Evolutionary conservation across 2,888 invertebrate genomes (phyloP), one percentile per base, ranked within the genome.

Genomic region (Anthoptus insignis): DNA sequence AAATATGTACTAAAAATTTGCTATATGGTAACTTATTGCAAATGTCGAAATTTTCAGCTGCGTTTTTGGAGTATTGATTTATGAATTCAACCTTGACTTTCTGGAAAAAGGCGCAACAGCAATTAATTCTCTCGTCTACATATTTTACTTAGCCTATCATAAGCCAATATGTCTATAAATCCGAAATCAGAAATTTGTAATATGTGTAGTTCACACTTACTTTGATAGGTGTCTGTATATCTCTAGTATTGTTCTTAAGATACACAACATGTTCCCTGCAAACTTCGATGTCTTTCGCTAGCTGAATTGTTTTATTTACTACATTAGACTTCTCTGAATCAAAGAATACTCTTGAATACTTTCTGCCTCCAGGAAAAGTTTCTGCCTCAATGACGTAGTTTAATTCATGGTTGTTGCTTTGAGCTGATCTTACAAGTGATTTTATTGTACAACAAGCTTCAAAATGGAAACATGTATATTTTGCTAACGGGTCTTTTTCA

Each of bases 161-260:
- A n/a, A n/a, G n/a, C n/a, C n/a, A n/a, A n/a, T n/a, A n/a, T n/a
- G n/a, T n/a, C n/a, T n/a, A n/a, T n/a, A n/a, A n/a, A n/a, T n/a
- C n/a, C n/a, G n/a, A n/a, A n/a, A n/a, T n/a, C n/a, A n/a, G n/a
- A n/a, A n/a, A n/a, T n/a, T n/a, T n/a, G n/a, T n/a, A n/a, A n/a
- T n/a, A n/a, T n/a, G n/a, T n/a, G n/a, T n/a, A n/a, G n/a, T n/a
- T n/a, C n/a, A n/a, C 57, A 75, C 83, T 82, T 85, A 95, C 95
- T 79, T 96, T 96, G 58, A 98, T 97, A 0, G 98, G 97, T 7
- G 97, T 97, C 79, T 98, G 97, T 75, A 98, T 98, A 83, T 98
- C 98, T 64, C 96, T 94, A 0, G 97, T 97, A 73, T 96, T 97
- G 76, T 98, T 97, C 84, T 97, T 97, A 39, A 98, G 94, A 84